phyloP scores from a whole-genome alignment of 1,140 invertebrate genomes.

The Muscidifurax raptorellus region DNA sequence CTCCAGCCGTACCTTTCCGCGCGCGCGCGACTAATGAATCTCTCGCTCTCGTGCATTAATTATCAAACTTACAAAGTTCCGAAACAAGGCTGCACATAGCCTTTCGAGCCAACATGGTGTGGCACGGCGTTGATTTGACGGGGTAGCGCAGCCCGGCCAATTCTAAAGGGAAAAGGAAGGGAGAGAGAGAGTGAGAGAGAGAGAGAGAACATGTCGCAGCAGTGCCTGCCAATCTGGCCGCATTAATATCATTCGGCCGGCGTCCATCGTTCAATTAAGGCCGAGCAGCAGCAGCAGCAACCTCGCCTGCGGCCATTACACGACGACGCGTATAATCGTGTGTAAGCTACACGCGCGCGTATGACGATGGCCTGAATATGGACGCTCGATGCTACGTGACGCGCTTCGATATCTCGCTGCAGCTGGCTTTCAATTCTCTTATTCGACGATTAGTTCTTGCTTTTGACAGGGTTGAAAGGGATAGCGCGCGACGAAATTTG shows the following conservation, averaged over 20 bases:
- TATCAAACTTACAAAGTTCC: conserved; percentile 35
- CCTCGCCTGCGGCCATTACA: conserved; percentile 37
- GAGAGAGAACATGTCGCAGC: conserved; percentile 29
- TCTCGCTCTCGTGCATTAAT: conserved; percentile 26
- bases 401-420: background rate
- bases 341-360: background rate
- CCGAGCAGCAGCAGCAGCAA: conserved; percentile 11
- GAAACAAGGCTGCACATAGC: background rate
- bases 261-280: conserved; percentile 68
- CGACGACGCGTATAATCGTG: conserved; percentile 31
- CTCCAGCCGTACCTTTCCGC: background rate
- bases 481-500: background rate
- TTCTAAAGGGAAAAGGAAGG: background rate
- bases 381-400: background rate
- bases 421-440: conserved; percentile 20
- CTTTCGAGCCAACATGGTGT: background rate
- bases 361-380: conserved; percentile 5
- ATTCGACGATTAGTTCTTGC: conserved; percentile 40
- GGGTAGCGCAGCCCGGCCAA: background rate
- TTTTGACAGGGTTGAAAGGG: conserved; percentile 22
- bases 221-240: conserved; percentile 63
- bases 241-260: conserved; percentile 66
- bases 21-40: conserved; percentile 12
- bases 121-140: conserved; percentile 7
- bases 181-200: too few species aligned